Evolutionary conservation across 2,797 vertebrate species (phyloP), one percentile per base, ranked within the genome.

Genomic region (Acropternis orthonyx): DNA sequence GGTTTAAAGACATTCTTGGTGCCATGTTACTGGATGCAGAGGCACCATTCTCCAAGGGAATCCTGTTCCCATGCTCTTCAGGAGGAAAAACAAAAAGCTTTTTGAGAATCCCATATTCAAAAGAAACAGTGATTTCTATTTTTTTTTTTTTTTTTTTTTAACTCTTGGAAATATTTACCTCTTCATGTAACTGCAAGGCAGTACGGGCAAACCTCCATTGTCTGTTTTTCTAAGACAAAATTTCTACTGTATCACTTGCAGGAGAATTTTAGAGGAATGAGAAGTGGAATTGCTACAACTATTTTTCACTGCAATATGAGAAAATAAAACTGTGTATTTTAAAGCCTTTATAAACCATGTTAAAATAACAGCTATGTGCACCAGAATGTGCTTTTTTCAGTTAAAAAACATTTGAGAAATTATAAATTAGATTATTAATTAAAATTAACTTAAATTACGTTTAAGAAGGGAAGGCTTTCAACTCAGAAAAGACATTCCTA

Each of bases 391-490:
- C 34, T 76, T 95, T 92, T 44, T 68, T n/a, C 48, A 68, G n/a
- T 63, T 76, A 73, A 67, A 93, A 92, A 66, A 22, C 82, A 71
- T 71, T 65, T 34, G n/a, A 80, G 36, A 62, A 85, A 75, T 58
- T 71, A 58, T 27, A 51, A 78, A 79, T 94, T 69, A 85, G 15
- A 48, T 80, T 79, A 55, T 76, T 81, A 91, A 86, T 91, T 91
- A 90, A 83, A 93, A 65, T 55, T 72, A 75, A n/a, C 34, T 91
- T 82, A 68, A 69, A 74, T 85, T 83, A 12, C 44, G 10, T 80
- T 74, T 20, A 19, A 54, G 73, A 84, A 65, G 12, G 44, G 21
- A 51, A 69, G 43, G 75, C 65, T 85, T 93, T 72, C 20, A 74
- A 83, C 28, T 80, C 16, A 22, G 77, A 44, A 30, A 77, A 66